Conservation (phyloP, 2,113 vertebrate species). For the Sprattus sprattus region DNA sequence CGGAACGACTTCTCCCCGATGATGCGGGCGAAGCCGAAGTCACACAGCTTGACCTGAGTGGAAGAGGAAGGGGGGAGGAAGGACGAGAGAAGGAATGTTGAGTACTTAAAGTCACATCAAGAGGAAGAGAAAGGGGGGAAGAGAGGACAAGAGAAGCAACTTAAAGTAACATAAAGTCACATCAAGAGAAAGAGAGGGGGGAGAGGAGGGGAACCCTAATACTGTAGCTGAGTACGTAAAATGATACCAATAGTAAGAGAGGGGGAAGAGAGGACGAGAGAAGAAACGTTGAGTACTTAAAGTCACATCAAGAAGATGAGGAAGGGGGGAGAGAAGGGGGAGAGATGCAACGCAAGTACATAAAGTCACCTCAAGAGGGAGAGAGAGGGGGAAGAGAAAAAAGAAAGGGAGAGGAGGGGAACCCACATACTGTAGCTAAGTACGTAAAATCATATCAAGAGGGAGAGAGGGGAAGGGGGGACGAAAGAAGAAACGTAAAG, state of each 20-base stretch:
- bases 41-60: slow-evolving; percentile 85
- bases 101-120: neutral
- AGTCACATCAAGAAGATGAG: neutral
- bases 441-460: no score
- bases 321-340: neutral
- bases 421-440: no score
- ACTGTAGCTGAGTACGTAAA: no score
- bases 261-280: neutral
- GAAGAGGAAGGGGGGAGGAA: neutral
- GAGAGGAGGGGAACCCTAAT: neutral
- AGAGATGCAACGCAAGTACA: no score
- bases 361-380: no score
- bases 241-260: no score
- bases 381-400: no score
- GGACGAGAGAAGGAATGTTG: neutral
- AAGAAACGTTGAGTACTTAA: neutral
- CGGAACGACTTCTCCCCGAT: slow-evolving; percentile 92
- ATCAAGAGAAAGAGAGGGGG: neutral
- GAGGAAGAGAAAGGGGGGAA: neutral
- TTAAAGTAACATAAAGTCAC: no score
- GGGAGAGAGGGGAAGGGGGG: neutral
- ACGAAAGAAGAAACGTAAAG: neutral
- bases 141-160: no score
- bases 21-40: slow-evolving; percentile 91
- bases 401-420: neutral